phyloP scores from a whole-genome alignment of 2,797 vertebrate species.

The Neosilurus hyrtlii region DNA sequence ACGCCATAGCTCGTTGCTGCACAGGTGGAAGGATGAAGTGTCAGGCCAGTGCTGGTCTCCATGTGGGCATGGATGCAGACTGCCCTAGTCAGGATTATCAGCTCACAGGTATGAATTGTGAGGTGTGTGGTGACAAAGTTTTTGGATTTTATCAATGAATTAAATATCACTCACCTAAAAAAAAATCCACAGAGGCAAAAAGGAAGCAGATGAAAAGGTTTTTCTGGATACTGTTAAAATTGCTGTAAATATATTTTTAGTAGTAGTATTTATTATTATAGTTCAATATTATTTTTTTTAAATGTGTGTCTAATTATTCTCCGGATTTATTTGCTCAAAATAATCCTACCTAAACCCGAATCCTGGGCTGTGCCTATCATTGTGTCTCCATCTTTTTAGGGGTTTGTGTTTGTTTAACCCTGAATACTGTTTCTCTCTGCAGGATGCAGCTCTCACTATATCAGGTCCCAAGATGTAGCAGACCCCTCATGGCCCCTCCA shows the following conservation, averaged over 20 bases:
- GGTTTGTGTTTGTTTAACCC: not conserved
- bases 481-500: constrained; percentile 53
- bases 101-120: constrained; percentile 73
- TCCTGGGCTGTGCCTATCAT: not conserved
- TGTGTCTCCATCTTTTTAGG: not conserved
- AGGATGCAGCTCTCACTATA: constrained; percentile 74
- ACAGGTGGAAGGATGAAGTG: constrained; percentile 69
- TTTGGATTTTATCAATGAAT: not conserved
- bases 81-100: constrained; percentile 68
- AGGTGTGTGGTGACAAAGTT: not conserved
- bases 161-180: not conserved
- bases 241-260: too few relatives aligned
- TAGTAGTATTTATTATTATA: too few relatives aligned
- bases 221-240: too few relatives aligned
- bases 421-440: not conserved
- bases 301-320: not conserved
- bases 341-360: not conserved
- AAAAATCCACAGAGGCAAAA: not conserved
- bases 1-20: constrained; percentile 83
- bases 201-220: too few relatives aligned
- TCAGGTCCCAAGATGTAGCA: constrained; percentile 29
- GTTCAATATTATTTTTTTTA: not conserved
- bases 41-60: constrained; percentile 54
- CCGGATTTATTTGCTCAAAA: not conserved
- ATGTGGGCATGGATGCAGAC: constrained; percentile 55